Evolutionary conservation across 1,140 invertebrate genomes (phyloP).

Genomic region (Belonocnema kinseyi): DNA sequence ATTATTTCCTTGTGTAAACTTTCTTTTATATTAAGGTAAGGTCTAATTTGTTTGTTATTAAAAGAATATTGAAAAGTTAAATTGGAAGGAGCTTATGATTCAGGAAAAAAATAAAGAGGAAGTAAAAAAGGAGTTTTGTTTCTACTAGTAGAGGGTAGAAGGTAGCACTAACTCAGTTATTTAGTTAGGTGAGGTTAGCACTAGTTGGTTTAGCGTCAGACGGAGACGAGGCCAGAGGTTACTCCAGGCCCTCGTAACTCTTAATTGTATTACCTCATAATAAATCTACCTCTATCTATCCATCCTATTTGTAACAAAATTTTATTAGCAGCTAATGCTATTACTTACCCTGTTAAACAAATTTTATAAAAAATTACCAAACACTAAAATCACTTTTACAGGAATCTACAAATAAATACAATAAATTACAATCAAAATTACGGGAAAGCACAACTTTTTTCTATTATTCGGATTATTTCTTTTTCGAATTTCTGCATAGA

Average conservation of each 20-base stretch:
- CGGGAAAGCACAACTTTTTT: no score
- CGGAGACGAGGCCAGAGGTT: conserved; percentile 52
- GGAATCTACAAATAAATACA: no score
- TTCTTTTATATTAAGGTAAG: no score
- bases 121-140: conserved; percentile 1
- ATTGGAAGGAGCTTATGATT: conserved; percentile 5
- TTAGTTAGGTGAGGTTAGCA: conserved; percentile 58
- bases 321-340: conserved; percentile 50
- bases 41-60: no score
- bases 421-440: no score
- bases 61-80: no score
- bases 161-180: conserved; percentile 60
- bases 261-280: conserved; percentile 65
- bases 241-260: conserved; percentile 57
- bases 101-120: not conserved
- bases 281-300: conserved; percentile 56
- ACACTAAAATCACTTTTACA: no score
- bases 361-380: not conserved
- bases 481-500: fast-evolving
- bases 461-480: no score
- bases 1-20: no score
- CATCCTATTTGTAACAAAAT: conserved; percentile 33
- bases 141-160: conserved; percentile 27
- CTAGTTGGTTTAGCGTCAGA: conserved; percentile 51
- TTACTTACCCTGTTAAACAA: not conserved